Base-by-base conservation (phyloP, 53 echinoderm and acorn worm genomes). In the Luidia sarsii region DNA sequence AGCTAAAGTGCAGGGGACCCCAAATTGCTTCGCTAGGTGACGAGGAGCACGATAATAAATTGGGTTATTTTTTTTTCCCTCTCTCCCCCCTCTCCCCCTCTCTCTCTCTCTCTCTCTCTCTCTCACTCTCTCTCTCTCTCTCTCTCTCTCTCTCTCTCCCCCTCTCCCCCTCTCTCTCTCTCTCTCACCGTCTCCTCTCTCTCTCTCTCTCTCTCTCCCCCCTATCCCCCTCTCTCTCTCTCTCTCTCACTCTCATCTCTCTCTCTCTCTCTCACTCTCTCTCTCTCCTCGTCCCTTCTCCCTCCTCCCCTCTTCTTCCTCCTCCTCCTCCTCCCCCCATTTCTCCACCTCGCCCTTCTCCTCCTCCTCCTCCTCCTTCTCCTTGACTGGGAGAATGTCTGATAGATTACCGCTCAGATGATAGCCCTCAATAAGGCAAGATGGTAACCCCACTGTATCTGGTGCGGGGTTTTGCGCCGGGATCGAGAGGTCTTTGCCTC, bases 1-100 rank as follows among this genome's bases (percentile, higher is more conserved):
- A n/a, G n/a, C 18, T 29, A 61, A 77, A 77, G 77, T 77, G 32
- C 77, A 77, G 29, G 25, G 77, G 61, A 59, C 77, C 46, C 62
- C 19, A 27, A 22, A 4, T 16, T 37, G 32, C 60, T 43, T 77
- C 43, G 61, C 77, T 46, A 77, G 60, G 60, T 55, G 33, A 60
- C 14, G 77, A 67, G 41, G 11, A 41, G 41, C 41, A 41, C 13
- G 46, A 77, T 30, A 31, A 48, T 77, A 77, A 59, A 77, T 77
- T 77, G 77, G 77, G 77, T 77, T 77, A 77, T 31, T 14, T 28
- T 39, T 30, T 61, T 74, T 39, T 57, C 41, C 41, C 11, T 41
- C n/a, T 11, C 41, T 41, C 41, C 6, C 11, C 41, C 61, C 70
- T 19, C 34, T 11, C 41, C 41, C 41, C 11, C 52, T 20, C 52